These are phyloP conservation scores for Agrochola lychnidis DNA, from an alignment of 2,888 invertebrate genomes.

Conservation along the genomic window DNA sequence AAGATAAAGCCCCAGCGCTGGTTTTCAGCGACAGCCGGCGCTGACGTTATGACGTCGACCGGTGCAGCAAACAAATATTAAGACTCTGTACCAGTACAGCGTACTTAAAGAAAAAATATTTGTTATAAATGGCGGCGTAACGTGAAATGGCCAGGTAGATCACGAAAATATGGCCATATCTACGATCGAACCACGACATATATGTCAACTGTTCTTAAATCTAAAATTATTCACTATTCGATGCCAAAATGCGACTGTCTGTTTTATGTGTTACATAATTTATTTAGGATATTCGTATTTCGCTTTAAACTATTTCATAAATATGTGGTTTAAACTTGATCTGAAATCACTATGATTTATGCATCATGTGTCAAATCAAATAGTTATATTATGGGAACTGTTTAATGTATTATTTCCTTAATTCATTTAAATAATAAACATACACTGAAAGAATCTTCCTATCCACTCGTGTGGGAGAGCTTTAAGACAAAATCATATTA, in stretches of 20 bases:
- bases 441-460: constrained; percentile 1
- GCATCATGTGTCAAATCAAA: background rate
- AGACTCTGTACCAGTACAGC: too few species aligned
- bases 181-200: too few species aligned
- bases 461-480: constrained; percentile 21
- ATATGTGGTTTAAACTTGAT: background rate
- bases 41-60: too few species aligned
- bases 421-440: background rate
- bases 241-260: background rate
- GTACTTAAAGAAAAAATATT: too few species aligned
- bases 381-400: too few species aligned
- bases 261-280: background rate
- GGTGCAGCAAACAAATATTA: too few species aligned
- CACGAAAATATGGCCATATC: too few species aligned
- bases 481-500: constrained; percentile 57
- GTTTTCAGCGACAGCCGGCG: too few species aligned
- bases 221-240: background rate
- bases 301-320: background rate
- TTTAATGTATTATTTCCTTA: background rate
- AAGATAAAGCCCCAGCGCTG: too few species aligned
- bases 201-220: background rate
- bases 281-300: background rate
- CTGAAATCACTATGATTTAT: background rate
- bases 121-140: too few species aligned
- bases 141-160: too few species aligned